Conservation (phyloP, 2,113 vertebrate species). For the Colius striatus region DNA sequence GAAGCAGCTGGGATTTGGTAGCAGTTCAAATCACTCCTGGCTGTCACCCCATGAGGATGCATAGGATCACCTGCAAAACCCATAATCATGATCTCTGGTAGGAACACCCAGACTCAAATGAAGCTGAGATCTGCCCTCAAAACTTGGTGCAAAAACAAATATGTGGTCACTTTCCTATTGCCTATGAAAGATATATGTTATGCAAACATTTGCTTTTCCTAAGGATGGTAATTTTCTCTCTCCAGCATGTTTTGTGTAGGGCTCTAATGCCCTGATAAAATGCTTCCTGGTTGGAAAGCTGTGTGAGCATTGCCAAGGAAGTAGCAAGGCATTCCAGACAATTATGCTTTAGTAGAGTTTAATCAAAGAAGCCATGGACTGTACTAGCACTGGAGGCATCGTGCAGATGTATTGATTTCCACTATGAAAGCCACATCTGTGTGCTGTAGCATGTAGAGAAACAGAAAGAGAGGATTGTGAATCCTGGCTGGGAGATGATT, state of each 20-base stretch:
- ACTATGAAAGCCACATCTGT: background rate
- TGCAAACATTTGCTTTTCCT: background rate
- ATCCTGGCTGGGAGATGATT: background rate
- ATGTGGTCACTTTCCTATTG: fast-evolving
- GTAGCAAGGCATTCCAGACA: constrained; percentile 60
- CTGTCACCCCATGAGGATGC: fast-evolving
- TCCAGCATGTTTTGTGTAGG: background rate
- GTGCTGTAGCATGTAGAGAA: background rate
- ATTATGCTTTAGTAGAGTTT: constrained; percentile 62
- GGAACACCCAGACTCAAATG: fast-evolving
- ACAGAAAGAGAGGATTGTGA: background rate
- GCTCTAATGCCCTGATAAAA: constrained; percentile 29
- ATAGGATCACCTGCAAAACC: background rate
- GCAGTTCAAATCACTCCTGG: background rate
- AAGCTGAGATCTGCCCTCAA: background rate
- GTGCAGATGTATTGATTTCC: constrained; percentile 37
- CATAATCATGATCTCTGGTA: fast-evolving
- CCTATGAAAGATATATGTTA: background rate
- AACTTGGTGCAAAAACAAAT: fast-evolving
- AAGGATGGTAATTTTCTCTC: background rate
- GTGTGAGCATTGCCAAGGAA: constrained; percentile 47
- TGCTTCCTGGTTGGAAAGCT: background rate
- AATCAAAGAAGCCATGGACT: constrained; percentile 65
- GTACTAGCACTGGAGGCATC: constrained; percentile 32
- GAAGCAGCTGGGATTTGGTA: background rate